Evolutionary conservation across 2,113 vertebrate species (phyloP), one percentile per base, ranked within the genome.

Genomic region (Semicossyphus pulcher): DNA sequence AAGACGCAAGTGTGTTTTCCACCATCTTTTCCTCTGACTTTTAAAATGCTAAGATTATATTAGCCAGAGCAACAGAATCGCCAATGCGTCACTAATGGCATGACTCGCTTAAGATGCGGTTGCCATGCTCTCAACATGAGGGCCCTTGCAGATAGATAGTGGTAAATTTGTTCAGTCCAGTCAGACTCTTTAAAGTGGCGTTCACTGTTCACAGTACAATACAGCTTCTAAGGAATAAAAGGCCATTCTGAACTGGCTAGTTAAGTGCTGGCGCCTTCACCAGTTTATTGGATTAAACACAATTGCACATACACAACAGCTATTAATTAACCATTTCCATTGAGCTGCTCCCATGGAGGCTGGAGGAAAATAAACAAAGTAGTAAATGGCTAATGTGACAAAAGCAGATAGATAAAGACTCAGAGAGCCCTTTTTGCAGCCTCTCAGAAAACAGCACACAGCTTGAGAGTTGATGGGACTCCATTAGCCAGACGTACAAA

Each of bases 241-340:
- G 14, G 14, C 25, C 23, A 16, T 18, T 52, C 7, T 29, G 15
- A 18, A 66, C 51, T 52, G n/a, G 56, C 61, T 25, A 61, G 60
- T 62, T 57, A 80, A 78, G 68, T 63, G 41, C 49, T 21, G 29
- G 45, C 70, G 64, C 34, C 48, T 70, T 72, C 37, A 12, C 37
- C 61, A 54, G 31, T 79, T 81, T 71, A 71, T 60, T 80, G 58
- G 61, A 81, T 64, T 65, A 66, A 76, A 69, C 58, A 59, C 72
- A 73, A 65, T 31, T 67, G 20, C 68, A 68, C 66, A 68, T 11
- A 66, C 61, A 73, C 74, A 77, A 48, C n/a, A 78, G 42, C 62
- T 74, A 83, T 82, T 88, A 86, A 86, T 90, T 87, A 87, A 86
- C 76, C 65, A 67, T 77, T 75, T 85, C 51, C 47, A 74, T 45